Base-by-base conservation (phyloP, 2,113 vertebrate species). In the Oxyruncus cristatus region DNA sequence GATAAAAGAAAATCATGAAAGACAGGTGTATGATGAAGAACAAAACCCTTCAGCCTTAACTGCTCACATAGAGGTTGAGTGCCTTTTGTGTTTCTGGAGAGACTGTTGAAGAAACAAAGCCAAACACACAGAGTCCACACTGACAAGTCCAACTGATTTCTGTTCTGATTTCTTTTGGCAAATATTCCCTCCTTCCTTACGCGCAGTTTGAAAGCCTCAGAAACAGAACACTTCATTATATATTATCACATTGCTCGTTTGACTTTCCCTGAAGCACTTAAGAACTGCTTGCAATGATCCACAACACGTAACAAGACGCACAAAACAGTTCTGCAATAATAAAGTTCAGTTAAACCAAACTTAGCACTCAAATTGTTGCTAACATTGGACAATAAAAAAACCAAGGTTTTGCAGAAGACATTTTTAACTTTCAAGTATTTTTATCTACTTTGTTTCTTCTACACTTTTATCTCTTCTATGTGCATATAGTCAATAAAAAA, bases 231-330 rank as follows among this genome's bases (percentile, higher is more conserved):
- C 22, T 33, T 15, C 5, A 33, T 28, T 42, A 44, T 6, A 22
- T 21, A 39, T 27, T 26, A 13, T 32, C 19, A 55, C 5, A 72
- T 13, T 8, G 12, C 47, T 75, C 5, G 2, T 53, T 52, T 71
- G 28, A 47, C 35, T 67, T 75, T 63, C 22, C 42, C n/a, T 50
- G 35, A 84, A 81, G 47, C 39, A 74, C 27, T 88, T 37, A 78
- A 78, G 23, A 58, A 77, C 30, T 39, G n/a, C 12, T 47, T 72
- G 12, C 32, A 47, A 33, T 3, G 11, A 96, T 33, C 18, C 24
- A 77, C 0, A 0, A 53, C 9, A 59, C 1, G 1, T 16, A 62
- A 53, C 9, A 35, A 70, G 15, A 68, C 5, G 14, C 17, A 72
- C 23, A 35, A 75, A 30, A n/a, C 3, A 74, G 28, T 49, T 74